phyloP scores from a whole-genome alignment of 2,797 vertebrate species.

The Crocidura indochinensis region DNA sequence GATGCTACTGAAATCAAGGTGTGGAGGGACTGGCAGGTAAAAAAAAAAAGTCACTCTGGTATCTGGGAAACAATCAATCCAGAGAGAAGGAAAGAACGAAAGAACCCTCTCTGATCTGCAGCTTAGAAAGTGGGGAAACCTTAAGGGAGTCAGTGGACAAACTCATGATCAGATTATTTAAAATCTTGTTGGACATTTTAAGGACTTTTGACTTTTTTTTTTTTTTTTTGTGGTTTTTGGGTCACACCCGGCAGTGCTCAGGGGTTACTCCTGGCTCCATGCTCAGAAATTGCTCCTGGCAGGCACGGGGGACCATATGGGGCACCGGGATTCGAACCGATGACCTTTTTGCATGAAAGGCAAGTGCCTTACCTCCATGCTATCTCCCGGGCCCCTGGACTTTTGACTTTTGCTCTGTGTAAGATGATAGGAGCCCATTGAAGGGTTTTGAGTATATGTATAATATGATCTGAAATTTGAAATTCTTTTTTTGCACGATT shows the following conservation, averaged over 20 bases:
- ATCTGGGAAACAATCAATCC: neutral
- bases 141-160: slow-evolving; percentile 40
- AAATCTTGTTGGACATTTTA: neutral
- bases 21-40: slow-evolving; percentile 42
- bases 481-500: slow-evolving; percentile 55
- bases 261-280: too few species aligned
- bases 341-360: too few species aligned
- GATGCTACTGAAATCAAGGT: slow-evolving; percentile 56
- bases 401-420: slow-evolving; percentile 38
- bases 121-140: neutral
- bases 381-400: too few species aligned
- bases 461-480: slow-evolving; percentile 30
- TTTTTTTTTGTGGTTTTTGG: too few species aligned
- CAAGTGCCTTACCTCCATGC: too few species aligned
- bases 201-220: too few species aligned
- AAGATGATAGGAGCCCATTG: neutral
- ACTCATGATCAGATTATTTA: slow-evolving; percentile 25
- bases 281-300: too few species aligned
- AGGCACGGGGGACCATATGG: too few species aligned
- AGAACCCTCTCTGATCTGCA: neutral
- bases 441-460: slow-evolving; percentile 20
- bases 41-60: neutral
- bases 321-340: too few species aligned
- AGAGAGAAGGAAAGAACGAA: slow-evolving; percentile 3
- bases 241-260: too few species aligned